phyloP scores from a whole-genome alignment of 1,140 invertebrate species.

The Euborellia annulipes region DNA sequence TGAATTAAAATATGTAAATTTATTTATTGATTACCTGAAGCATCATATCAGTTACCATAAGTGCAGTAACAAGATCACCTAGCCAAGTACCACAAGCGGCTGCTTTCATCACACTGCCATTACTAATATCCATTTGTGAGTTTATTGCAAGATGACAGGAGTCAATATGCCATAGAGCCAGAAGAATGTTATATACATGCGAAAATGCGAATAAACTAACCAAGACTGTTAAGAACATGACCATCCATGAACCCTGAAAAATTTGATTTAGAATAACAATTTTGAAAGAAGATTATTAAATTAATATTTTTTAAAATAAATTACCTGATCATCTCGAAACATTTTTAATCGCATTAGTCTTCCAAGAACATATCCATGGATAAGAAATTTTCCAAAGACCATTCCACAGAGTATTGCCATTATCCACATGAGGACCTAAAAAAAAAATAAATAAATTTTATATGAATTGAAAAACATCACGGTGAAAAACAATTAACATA shows the following conservation, averaged over 20 bases:
- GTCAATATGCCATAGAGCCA: conserved; percentile 27
- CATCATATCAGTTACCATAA: conserved; percentile 41
- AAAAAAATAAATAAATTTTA: conserved; percentile 2
- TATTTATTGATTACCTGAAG: conserved; percentile 30
- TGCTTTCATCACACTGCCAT: conserved; percentile 35
- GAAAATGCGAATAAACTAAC: conserved; percentile 36
- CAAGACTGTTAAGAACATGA: conserved; percentile 34
- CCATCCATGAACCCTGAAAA: conserved; percentile 36
- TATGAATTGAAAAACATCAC: no score
- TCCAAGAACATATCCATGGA: conserved; percentile 30
- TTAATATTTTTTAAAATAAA: conserved; percentile 5
- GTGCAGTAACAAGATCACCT: conserved; percentile 37
- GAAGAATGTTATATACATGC: conserved; percentile 33
- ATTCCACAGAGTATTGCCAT: conserved; percentile 31
- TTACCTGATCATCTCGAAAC: conserved; percentile 34
- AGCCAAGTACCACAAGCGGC: conserved; percentile 39
- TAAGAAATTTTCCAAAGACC: conserved; percentile 32
- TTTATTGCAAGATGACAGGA: conserved; percentile 23
- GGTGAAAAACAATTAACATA: conserved; percentile 13
- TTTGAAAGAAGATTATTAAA: background rate
- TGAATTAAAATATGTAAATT: no score
- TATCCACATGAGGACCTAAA: conserved; percentile 33
- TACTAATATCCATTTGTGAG: conserved; percentile 23
- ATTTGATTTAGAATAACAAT: background rate
- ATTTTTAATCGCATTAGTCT: conserved; percentile 33